Conservation (phyloP, 2,888 invertebrate genomes). For the Amiota minor region DNA sequence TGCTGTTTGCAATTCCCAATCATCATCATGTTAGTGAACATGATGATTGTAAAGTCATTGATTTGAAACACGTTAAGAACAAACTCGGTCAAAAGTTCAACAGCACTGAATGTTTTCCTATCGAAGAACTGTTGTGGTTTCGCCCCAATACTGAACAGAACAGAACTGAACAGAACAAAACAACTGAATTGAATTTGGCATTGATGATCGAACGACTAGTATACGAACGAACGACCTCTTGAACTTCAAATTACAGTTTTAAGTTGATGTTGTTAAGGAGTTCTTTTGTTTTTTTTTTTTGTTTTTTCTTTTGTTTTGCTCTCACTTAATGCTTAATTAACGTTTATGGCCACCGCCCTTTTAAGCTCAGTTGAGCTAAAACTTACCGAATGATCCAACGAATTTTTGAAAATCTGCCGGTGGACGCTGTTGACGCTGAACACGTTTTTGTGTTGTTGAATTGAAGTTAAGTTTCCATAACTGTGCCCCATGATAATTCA, state of each 20-base stretch:
- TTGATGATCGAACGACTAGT: neutral
- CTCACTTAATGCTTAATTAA: neutral
- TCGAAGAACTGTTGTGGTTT: no score
- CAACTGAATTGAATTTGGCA: slow-evolving; percentile 21
- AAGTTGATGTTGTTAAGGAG: no score
- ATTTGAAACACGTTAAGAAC: neutral
- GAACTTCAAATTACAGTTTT: no score
- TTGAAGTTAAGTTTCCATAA: slow-evolving; percentile 67
- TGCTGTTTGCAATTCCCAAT: no score
- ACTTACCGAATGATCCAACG: slow-evolving; percentile 63
- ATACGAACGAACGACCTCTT: no score
- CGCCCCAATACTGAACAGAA: neutral
- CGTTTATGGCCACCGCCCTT: slow-evolving; percentile 11
- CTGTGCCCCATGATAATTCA: slow-evolving; percentile 66
- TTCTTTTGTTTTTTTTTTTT: no score
- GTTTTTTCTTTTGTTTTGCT: no score
- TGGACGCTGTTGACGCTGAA: slow-evolving; percentile 38
- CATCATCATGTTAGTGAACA: no score
- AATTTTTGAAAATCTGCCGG: slow-evolving; percentile 54
- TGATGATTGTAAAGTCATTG: no score
- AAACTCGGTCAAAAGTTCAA: slow-evolving; percentile 48
- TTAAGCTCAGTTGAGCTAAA: neutral
- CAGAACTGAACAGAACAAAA: neutral
- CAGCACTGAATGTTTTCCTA: slow-evolving; percentile 34
- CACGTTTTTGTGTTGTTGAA: slow-evolving; percentile 46